Evolutionary conservation across 1,140 invertebrate species (phyloP).

Genomic region (Diabrotica virgifera): DNA sequence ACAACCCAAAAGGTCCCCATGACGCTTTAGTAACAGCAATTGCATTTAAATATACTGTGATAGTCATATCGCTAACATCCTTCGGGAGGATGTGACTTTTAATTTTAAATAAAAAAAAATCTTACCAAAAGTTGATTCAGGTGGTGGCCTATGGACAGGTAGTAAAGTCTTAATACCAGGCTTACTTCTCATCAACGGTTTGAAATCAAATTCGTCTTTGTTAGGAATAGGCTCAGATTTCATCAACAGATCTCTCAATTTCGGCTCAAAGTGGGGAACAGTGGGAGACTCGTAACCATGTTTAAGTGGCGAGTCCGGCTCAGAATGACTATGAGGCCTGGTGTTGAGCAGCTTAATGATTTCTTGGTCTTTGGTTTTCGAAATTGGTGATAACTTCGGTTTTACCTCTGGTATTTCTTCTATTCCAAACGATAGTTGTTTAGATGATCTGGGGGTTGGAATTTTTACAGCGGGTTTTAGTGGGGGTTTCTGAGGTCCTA

Average conservation of each 20-base stretch:
- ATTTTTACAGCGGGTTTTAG: conserved; percentile 2
- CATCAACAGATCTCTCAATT: conserved; percentile 40
- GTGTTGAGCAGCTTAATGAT: conserved; percentile 43
- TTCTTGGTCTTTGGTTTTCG: conserved; percentile 40
- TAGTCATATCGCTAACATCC: no score
- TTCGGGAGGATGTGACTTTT: not conserved
- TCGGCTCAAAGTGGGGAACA: conserved; percentile 42
- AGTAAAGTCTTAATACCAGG: conserved; percentile 54
- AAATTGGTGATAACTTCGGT: conserved; percentile 4
- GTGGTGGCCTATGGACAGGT: conserved; percentile 42
- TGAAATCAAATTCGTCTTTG: conserved; percentile 36
- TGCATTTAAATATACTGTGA: no score
- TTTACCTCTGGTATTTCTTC: conserved; percentile 3
- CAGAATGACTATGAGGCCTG: conserved; percentile 32
- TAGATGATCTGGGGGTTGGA: conserved; percentile 20
- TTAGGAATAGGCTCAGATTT: conserved; percentile 39
- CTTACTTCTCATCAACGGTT: conserved; percentile 32
- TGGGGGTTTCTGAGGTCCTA: conserved; percentile 13
- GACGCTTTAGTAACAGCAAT: no score
- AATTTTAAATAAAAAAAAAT: not conserved
- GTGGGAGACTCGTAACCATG: conserved; percentile 33
- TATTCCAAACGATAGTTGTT: conserved; percentile 4
- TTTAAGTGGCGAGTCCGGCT: conserved; percentile 29
- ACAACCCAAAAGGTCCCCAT: no score
- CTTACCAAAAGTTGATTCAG: conserved; percentile 1